phyloP scores from a whole-genome alignment of 2,113 vertebrate species.

The Chunga burmeisteri region DNA sequence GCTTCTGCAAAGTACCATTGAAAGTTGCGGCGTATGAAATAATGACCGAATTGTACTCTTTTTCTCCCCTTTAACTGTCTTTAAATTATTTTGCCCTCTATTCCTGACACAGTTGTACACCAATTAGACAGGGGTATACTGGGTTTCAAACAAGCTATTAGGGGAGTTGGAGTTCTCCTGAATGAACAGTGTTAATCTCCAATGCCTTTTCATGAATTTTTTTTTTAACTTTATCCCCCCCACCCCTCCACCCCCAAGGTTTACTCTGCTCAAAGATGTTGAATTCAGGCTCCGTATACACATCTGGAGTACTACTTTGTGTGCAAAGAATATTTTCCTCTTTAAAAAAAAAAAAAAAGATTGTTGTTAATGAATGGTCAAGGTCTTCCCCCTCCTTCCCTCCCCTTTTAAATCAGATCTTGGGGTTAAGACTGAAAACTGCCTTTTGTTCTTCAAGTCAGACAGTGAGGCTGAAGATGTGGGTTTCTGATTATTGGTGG shows the following conservation, averaged over 20 bases:
- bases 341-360: background rate
- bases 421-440: conserved; percentile 69
- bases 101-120: conserved; percentile 21
- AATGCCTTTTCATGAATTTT: conserved; percentile 67
- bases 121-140: conserved; percentile 54
- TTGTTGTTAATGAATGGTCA: conserved; percentile 66
- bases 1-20: background rate
- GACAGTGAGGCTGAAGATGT: conserved; percentile 61
- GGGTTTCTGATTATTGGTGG: conserved; percentile 65
- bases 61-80: background rate
- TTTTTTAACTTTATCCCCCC: background rate
- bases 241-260: background rate
- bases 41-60: background rate
- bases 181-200: conserved; percentile 67
- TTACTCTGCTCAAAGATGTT: conserved; percentile 58
- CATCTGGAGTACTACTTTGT: conserved; percentile 44
- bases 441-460: conserved; percentile 68
- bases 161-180: background rate
- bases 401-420: conserved; percentile 66
- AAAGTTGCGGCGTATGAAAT: background rate
- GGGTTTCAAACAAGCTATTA: conserved; percentile 57
- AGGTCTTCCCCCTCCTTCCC: conserved; percentile 27
- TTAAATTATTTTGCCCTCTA: background rate
- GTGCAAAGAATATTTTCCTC: background rate
- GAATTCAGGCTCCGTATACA: conserved; percentile 57